These are phyloP conservation scores for Salvelinus sp. DNA, from an alignment of 2,113 vertebrate genomes.

Conservation along the genomic window DNA sequence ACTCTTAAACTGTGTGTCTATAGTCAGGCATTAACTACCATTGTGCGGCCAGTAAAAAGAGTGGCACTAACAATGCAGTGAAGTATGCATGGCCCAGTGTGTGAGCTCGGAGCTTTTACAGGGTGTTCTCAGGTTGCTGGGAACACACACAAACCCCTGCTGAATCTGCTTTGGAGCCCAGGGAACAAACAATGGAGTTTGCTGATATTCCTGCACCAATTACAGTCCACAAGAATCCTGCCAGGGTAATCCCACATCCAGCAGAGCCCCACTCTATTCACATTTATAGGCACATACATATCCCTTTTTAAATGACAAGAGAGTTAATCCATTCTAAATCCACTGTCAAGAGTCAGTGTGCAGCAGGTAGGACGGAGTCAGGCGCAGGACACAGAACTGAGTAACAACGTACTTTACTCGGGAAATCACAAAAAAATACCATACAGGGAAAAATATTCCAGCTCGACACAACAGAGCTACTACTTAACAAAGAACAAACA, in stretches of 20 bases:
- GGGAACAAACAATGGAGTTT: slow-evolving; percentile 21
- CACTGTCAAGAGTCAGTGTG: too few species aligned
- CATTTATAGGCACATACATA: slow-evolving; percentile 2
- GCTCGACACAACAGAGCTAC: too few species aligned
- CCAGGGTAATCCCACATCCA: slow-evolving; percentile 22
- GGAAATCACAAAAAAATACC: too few species aligned
- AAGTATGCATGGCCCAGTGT: slow-evolving; percentile 19
- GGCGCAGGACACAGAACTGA: too few species aligned
- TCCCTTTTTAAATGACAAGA: slow-evolving; percentile 1
- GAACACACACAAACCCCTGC: slow-evolving; percentile 23
- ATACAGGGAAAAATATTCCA: too few species aligned
- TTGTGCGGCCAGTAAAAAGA: slow-evolving; percentile 57
- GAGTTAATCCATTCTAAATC: slow-evolving; percentile 16
- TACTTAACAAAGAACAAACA: too few species aligned
- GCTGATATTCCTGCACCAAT: slow-evolving; percentile 18
- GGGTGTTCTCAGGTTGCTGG: slow-evolving; percentile 17
- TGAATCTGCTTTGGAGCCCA: slow-evolving; percentile 13
- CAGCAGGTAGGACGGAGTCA: too few species aligned
- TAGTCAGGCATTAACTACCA: slow-evolving; percentile 73
- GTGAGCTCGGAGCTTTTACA: slow-evolving; percentile 31
- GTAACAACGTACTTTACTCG: too few species aligned
- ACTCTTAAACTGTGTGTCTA: slow-evolving; percentile 60
- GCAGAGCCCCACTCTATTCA: not conserved
- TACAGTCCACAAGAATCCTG: slow-evolving; percentile 22
- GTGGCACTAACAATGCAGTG: slow-evolving; percentile 13